Evolutionary conservation across 2,113 vertebrate genomes (phyloP).

Genomic region (Pseudolaguvia tuberculata): DNA sequence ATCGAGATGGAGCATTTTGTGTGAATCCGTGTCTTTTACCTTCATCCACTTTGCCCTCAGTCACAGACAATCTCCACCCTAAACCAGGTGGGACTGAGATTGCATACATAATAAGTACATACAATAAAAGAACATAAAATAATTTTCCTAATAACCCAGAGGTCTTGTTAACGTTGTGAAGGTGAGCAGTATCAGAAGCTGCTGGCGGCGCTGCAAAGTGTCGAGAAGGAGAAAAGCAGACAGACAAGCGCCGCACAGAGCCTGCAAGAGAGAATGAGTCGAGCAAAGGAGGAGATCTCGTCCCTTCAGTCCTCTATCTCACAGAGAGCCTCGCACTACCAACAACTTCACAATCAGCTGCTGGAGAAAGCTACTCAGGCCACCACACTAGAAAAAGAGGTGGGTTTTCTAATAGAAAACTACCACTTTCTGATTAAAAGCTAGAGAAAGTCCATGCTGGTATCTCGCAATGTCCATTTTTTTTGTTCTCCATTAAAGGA

Average conservation of each 20-base stretch:
- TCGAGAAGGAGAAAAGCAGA: slow-evolving; percentile 74
- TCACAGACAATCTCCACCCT: slow-evolving; percentile 53
- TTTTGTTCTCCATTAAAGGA: not conserved
- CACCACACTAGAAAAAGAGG: slow-evolving; percentile 78
- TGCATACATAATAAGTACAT: not conserved
- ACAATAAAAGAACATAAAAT: no score
- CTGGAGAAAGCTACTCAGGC: slow-evolving; percentile 79
- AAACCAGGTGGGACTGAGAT: slow-evolving; percentile 57
- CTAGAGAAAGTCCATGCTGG: no score
- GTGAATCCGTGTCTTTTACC: slow-evolving; percentile 64
- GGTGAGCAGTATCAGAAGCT: slow-evolving; percentile 74
- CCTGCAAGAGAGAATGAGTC: slow-evolving; percentile 70
- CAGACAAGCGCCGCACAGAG: slow-evolving; percentile 68
- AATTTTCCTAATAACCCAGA: not conserved
- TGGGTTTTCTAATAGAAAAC: slow-evolving; percentile 21
- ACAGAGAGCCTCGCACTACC: slow-evolving; percentile 83
- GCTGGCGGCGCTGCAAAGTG: slow-evolving; percentile 65
- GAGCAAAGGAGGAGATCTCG: slow-evolving; percentile 78
- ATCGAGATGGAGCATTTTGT: slow-evolving; percentile 54
- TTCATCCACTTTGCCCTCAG: slow-evolving; percentile 55
- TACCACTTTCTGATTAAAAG: not conserved
- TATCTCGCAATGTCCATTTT: no score
- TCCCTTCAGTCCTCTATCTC: slow-evolving; percentile 81
- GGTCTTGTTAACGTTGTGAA: slow-evolving; percentile 22
- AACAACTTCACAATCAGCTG: slow-evolving; percentile 83